Conservation (phyloP, 2,797 vertebrate genomes). For the Monodelphis domestica region DNA sequence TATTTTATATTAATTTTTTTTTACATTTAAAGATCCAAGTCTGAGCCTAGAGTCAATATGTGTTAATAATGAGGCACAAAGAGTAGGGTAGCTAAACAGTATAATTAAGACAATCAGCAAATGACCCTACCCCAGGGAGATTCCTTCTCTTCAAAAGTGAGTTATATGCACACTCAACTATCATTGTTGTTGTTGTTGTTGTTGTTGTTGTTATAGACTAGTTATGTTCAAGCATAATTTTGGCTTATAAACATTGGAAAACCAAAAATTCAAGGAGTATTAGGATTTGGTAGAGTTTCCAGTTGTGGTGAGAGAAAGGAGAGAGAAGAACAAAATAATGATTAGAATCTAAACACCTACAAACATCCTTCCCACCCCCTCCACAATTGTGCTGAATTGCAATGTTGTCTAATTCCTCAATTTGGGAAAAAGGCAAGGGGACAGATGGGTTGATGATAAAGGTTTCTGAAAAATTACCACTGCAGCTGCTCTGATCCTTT, state of each 20-base stretch:
- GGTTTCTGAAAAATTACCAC: neutral
- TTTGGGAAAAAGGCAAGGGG: neutral
- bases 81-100: neutral
- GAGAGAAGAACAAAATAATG: neutral
- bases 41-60: neutral
- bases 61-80: neutral
- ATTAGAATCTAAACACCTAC: neutral
- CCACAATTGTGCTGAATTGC: neutral
- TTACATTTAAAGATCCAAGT: neutral
- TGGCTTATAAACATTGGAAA: neutral
- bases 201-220: neutral
- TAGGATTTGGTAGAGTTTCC: neutral
- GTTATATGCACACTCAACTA: no score
- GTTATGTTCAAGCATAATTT: neutral
- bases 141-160: neutral
- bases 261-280: neutral
- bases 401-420: neutral
- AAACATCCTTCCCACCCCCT: neutral
- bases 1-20: neutral
- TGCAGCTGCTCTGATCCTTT: neutral
- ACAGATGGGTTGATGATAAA: neutral
- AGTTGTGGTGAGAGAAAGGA: neutral
- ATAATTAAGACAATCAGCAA: neutral
- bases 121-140: neutral
- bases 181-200: neutral